Evolutionary conservation across 2,797 vertebrate genomes (phyloP), one percentile per base, ranked within the genome.

Genomic region (Muscicapa comitata): DNA sequence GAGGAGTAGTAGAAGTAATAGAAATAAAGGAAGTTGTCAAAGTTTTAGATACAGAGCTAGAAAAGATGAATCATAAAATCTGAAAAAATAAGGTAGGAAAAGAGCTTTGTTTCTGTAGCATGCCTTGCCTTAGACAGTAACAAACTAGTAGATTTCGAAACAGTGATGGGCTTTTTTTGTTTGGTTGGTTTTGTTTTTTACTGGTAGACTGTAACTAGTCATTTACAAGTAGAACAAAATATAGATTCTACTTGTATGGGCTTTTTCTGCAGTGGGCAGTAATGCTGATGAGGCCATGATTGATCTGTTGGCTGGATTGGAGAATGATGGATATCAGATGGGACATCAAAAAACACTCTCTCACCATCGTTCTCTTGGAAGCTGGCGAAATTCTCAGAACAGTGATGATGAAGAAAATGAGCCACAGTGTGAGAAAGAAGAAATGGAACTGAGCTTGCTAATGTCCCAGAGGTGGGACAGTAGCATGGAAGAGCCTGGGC

Each of bases 401-500:
- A 99, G 99, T 68, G 99, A 99, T 74, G 99, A 99, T 96, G 99
- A 99, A 97, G 99, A 99, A 97, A 99, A 98, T 37, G 98, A 97
- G 45, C 99, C 99, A 54, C 98, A 99, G 88, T 96, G 98, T 43
- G 98, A 99, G 94, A 98, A 98, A 95, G 98, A 99, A 68, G 99
- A 99, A 95, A 98, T 98, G n/a, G 99, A 99, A 92, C 98, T 99
- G 77, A 99, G 99, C 94, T 82, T 98, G 92, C 76, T 99, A 40
- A 99, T 99, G 99, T 99, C 99, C 70, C 99, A 99, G 84, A 98
- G 98, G 86, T 99, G 99, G 99, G 99, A 99, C 96, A 98, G 74
- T 70, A 97, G 98, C 86, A 84, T 97, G 81, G 97, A 98, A 75
- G 98, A 98, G 55, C 96, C 90, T 45, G 96, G 97, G 26, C 85